Conservation (phyloP, 2,888 invertebrate species). For the Limnephilus marmoratus region DNA sequence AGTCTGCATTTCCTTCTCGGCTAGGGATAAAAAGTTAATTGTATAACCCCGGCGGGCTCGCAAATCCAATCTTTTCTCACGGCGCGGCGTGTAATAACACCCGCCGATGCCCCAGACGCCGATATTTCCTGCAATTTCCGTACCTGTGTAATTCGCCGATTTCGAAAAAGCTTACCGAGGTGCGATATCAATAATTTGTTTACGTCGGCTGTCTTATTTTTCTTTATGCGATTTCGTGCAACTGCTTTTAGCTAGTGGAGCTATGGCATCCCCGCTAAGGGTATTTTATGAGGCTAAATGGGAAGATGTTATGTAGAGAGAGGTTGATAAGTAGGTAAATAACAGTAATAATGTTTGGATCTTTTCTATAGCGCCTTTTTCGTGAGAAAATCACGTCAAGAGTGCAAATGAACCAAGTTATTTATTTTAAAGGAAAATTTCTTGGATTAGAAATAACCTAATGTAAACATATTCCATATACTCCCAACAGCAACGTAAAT, state of each 20-base stretch:
- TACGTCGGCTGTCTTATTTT: background rate
- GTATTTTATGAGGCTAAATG: background rate
- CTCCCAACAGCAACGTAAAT: too few relatives aligned
- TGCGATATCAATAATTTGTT: background rate
- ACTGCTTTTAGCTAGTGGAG: background rate
- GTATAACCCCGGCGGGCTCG: conserved; percentile 24
- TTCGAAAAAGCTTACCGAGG: background rate
- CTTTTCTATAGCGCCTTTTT: too few relatives aligned
- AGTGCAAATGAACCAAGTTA: too few relatives aligned
- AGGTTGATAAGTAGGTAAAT: too few relatives aligned
- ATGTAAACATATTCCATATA: background rate
- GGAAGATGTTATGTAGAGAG: background rate
- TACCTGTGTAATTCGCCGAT: conserved; percentile 26
- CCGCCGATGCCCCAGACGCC: background rate
- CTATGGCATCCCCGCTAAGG: background rate
- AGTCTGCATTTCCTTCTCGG: conserved; percentile 4
- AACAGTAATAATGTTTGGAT: too few relatives aligned
- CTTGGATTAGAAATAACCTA: too few relatives aligned
- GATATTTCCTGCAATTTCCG: conserved; percentile 37
- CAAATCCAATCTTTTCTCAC: conserved; percentile 41
- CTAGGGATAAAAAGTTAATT: conserved; percentile 37
- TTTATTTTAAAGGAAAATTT: too few relatives aligned
- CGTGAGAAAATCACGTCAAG: too few relatives aligned
- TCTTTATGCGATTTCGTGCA: background rate
- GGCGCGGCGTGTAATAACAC: conserved; percentile 14